Conservation (phyloP, 2,797 vertebrate species). For the Perodicticus potto region DNA sequence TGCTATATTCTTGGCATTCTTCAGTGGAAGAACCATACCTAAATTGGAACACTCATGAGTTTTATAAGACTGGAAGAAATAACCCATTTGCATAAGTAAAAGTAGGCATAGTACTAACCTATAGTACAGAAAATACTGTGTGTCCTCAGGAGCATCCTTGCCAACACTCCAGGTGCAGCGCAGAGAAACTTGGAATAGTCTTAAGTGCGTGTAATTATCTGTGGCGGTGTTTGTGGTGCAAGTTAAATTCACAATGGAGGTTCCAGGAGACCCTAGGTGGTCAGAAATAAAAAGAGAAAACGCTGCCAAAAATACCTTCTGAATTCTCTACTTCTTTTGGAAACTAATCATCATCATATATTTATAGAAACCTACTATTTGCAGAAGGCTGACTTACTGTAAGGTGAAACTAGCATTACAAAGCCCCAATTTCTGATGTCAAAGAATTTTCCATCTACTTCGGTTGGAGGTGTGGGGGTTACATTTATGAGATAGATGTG, state of each 20-base stretch:
- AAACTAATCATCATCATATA: not conserved
- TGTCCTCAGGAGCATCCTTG: slow-evolving; percentile 81
- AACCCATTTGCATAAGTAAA: not conserved
- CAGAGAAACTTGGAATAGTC: slow-evolving; percentile 78
- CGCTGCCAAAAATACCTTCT: not conserved
- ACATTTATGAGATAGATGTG: not conserved
- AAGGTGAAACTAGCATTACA: not conserved
- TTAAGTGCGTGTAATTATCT: accelerated
- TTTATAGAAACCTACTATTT: not conserved
- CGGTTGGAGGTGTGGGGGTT: too few species aligned
- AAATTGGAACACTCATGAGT: slow-evolving; percentile 53
- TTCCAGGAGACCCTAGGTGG: slow-evolving; percentile 82
- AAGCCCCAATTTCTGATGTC: not conserved
- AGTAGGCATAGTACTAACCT: slow-evolving; percentile 78
- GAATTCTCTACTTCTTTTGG: not conserved
- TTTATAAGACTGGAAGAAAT: not conserved
- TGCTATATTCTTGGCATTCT: slow-evolving; percentile 81
- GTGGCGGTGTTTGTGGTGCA: slow-evolving; percentile 72
- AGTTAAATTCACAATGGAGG: slow-evolving; percentile 82
- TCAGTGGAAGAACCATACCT: slow-evolving; percentile 82
- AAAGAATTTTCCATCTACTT: not conserved
- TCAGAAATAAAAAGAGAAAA: not conserved
- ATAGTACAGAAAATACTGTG: slow-evolving; percentile 86
- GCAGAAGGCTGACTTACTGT: not conserved
- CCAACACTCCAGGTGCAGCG: slow-evolving; percentile 84